Percentiles rank a stretch among this genome's conserved stretches.
Evolutionary conservation across 2,113 vertebrate genomes (phyloP).

Genomic region (Calonectris borealis): DNA sequence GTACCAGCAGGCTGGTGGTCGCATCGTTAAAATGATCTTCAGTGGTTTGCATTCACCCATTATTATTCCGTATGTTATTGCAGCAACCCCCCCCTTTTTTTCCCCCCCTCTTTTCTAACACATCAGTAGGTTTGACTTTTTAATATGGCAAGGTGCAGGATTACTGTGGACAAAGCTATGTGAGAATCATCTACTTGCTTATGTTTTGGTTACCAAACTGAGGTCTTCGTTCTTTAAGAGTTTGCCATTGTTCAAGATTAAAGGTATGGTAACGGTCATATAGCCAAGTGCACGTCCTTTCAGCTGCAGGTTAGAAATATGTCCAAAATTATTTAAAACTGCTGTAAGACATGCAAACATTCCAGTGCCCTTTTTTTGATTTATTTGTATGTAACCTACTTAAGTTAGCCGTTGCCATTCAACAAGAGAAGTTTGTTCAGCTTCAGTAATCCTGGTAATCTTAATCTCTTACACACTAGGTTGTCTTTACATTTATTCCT

Average conservation of each 20-base stretch:
- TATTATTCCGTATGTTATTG: neutral
- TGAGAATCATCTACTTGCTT: neutral
- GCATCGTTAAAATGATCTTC: neutral
- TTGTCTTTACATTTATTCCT: neutral
- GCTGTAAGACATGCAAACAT: neutral
- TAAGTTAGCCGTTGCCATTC: neutral
- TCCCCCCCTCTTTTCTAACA: neutral
- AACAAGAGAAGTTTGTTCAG: neutral
- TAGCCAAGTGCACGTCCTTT: neutral
- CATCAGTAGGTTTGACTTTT: neutral
- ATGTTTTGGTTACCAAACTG: neutral
- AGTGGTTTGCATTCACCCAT: neutral
- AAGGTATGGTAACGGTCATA: neutral
- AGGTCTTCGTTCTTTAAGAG: neutral
- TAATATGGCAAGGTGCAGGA: no score
- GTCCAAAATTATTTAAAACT: neutral
- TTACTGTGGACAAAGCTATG: neutral
- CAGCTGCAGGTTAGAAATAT: neutral
- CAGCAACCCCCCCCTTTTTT: neutral
- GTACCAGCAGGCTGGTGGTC: neutral
- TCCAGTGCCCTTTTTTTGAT: neutral
- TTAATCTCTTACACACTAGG: neutral
- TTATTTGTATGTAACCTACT: neutral
- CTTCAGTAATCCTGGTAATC: neutral
- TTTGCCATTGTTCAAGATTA: neutral